Percentiles rank a stretch among this genome's conserved stretches.
These are phyloP conservation scores for Pontoporia blainvillei DNA, from an alignment of 2,113 vertebrate genomes.

Conservation along the genomic window DNA sequence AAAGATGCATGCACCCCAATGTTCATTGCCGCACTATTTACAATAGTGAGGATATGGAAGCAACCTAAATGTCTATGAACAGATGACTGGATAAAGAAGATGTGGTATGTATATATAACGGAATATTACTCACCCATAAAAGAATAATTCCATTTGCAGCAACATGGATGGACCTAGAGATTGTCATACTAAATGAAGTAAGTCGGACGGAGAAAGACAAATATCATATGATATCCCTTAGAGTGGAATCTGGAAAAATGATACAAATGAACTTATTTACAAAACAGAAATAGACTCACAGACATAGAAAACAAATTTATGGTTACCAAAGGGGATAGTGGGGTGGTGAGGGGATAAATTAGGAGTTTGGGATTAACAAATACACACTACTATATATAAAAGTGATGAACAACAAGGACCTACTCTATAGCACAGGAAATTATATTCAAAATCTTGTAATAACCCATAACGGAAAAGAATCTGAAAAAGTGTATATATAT, in stretches of 20 bases:
- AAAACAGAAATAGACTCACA: not conserved
- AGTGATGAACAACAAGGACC: not conserved
- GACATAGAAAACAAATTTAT: not conserved
- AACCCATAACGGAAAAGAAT: not conserved
- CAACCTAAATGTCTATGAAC: not conserved
- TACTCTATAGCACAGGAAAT: not conserved
- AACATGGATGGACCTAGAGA: not conserved
- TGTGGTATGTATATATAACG: not conserved
- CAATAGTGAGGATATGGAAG: not conserved
- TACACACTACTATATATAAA: not conserved
- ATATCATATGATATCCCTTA: not conserved
- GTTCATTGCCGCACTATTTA: not conserved
- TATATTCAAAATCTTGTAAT: not conserved
- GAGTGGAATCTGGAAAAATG: not conserved
- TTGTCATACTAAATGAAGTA: not conserved
- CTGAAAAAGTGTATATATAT: not conserved
- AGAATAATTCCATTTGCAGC: not conserved
- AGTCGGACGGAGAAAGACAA: not conserved
- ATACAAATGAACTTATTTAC: not conserved
- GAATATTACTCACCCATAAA: not conserved
- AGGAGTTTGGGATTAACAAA: not conserved
- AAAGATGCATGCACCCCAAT: not conserved
- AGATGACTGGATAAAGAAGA: not conserved
- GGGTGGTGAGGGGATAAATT: not conserved
- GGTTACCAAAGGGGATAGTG: not conserved